Evolutionary conservation across 2,888 invertebrate species (phyloP).

Genomic region (Melitaea athalia): DNA sequence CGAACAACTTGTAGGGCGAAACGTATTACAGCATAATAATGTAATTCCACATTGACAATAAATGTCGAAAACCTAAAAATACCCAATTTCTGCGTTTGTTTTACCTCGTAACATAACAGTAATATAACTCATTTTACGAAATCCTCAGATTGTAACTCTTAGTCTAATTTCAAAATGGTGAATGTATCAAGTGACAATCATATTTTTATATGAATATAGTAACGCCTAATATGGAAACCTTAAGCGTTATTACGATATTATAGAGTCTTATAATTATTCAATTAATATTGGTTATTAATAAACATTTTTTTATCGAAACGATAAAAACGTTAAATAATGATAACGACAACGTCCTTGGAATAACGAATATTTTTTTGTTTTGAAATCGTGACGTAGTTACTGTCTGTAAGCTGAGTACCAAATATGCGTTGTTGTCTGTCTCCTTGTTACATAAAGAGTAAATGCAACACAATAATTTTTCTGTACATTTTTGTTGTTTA

Average conservation of each 20-base stretch:
- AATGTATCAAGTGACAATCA: constrained; percentile 24
- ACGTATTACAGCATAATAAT: background rate
- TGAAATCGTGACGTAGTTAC: constrained; percentile 26
- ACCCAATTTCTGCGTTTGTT: background rate
- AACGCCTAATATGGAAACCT: constrained; percentile 21
- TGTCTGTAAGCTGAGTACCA: constrained; percentile 14
- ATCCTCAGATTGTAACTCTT: constrained; percentile 12
- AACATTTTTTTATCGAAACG: constrained; percentile 25
- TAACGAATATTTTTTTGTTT: constrained; percentile 28
- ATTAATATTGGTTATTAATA: constrained; percentile 32
- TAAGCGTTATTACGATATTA: constrained; percentile 27
- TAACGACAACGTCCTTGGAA: constrained; percentile 26
- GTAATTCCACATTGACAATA: background rate
- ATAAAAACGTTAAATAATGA: constrained; percentile 27
- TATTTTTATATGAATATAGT: constrained; percentile 20
- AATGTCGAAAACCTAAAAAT: background rate
- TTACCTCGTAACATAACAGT: constrained; percentile 3
- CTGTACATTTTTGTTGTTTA: constrained; percentile 21
- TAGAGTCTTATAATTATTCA: constrained; percentile 20
- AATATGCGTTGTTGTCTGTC: constrained; percentile 14
- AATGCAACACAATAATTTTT: constrained; percentile 1
- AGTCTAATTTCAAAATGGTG: constrained; percentile 32
- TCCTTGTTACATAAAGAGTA: constrained; percentile 18
- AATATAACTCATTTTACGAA: constrained; percentile 19
- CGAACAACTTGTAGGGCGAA: too few species aligned